phyloP scores from a whole-genome alignment of 2,797 vertebrate genomes.

The Acrossocheilus fasciatus region DNA sequence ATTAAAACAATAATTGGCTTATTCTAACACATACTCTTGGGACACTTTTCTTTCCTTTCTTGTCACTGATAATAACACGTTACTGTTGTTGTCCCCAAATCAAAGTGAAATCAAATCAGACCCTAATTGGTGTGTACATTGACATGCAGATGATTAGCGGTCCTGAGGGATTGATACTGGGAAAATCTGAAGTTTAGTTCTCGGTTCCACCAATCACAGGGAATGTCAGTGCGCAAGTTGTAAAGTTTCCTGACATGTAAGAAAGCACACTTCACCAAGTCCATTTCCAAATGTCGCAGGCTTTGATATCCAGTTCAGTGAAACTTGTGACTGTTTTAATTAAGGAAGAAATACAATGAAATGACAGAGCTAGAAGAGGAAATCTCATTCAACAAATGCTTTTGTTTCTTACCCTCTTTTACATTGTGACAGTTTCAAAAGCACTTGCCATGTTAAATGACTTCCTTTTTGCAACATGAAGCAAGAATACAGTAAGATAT shows the following conservation, averaged over 20 bases:
- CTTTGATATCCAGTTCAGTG: slow-evolving; percentile 79
- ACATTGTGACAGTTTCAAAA: slow-evolving; percentile 71
- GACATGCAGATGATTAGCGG: slow-evolving; percentile 72
- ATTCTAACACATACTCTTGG: not conserved
- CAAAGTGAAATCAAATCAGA: slow-evolving; percentile 61
- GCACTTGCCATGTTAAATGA: slow-evolving; percentile 64
- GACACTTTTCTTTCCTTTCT: slow-evolving; percentile 1
- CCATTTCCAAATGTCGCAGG: slow-evolving; percentile 57
- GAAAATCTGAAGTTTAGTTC: slow-evolving; percentile 71
- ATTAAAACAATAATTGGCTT: not conserved
- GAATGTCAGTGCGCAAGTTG: slow-evolving; percentile 56
- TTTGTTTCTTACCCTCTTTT: slow-evolving; percentile 76
- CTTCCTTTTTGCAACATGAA: slow-evolving; percentile 13
- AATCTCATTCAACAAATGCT: slow-evolving; percentile 73
- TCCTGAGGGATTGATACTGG: slow-evolving; percentile 73
- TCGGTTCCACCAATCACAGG: slow-evolving; percentile 66
- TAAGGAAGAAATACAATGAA: slow-evolving; percentile 76
- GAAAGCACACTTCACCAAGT: slow-evolving; percentile 72
- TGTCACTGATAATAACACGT: slow-evolving; percentile 7
- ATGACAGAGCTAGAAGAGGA: slow-evolving; percentile 72
- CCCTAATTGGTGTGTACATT: slow-evolving; percentile 68
- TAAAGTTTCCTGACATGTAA: slow-evolving; percentile 64
- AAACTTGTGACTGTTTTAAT: slow-evolving; percentile 82
- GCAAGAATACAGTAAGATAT: slow-evolving; percentile 23
- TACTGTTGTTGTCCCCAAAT: slow-evolving; percentile 20